A percentile compares a stretch with the other conserved stretches of the same genome.
Conservation (phyloP, 2,888 invertebrate genomes). For the Drosophila quasianomalipes region DNA sequence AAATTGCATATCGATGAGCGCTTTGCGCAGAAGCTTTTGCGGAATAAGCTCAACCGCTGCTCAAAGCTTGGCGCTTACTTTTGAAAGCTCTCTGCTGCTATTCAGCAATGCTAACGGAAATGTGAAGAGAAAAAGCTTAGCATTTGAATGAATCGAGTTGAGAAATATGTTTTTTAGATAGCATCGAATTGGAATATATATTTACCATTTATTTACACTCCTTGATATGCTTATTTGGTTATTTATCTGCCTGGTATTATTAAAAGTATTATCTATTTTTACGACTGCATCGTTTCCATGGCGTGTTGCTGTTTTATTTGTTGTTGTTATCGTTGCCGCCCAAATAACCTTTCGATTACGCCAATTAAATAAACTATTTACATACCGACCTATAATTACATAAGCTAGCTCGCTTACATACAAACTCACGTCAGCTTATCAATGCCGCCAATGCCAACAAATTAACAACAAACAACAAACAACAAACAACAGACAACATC, state of each 20-base stretch:
- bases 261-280: constrained; percentile 18
- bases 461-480: constrained; percentile 46
- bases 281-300: constrained; percentile 6
- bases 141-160: background rate
- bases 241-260: background rate
- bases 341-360: constrained; percentile 72
- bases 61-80: constrained; percentile 40
- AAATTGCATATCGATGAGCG: constrained; percentile 20
- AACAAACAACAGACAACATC: constrained; percentile 1
- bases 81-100: constrained; percentile 31
- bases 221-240: background rate
- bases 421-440: constrained; percentile 55
- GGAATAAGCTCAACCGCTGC: constrained; percentile 48
- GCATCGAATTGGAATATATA: background rate
- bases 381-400: constrained; percentile 57
- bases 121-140: constrained; percentile 5
- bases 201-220: background rate
- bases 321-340: constrained; percentile 52
- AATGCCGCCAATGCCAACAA: constrained; percentile 61
- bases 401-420: constrained; percentile 28
- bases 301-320: constrained; percentile 18
- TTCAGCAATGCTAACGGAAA: constrained; percentile 35
- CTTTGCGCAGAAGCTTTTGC: constrained; percentile 50
- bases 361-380: constrained; percentile 68
- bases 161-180: background rate